These are phyloP conservation scores for Heterocephalus glaber DNA, from an alignment of 2,113 vertebrate genomes.

Conservation along the genomic window DNA sequence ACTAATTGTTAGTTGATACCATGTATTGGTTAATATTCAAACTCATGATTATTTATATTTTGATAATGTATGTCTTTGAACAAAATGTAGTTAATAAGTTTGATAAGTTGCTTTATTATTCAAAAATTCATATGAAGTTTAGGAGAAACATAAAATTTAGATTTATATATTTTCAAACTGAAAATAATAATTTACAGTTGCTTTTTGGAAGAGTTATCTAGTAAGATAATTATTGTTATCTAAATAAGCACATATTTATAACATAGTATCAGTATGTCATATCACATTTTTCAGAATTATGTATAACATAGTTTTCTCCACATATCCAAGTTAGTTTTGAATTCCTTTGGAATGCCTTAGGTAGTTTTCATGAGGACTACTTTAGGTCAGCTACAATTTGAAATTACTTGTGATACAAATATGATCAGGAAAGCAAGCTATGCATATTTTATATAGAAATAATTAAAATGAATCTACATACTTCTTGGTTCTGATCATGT, in stretches of 20 bases:
- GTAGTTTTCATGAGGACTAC: constrained; percentile 40
- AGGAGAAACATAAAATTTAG: constrained; percentile 36
- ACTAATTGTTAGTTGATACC: constrained; percentile 34
- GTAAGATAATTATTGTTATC: constrained; percentile 8
- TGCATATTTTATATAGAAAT: background rate
- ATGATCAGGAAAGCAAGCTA: background rate
- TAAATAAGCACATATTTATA: constrained; percentile 44
- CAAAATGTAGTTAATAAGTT: constrained; percentile 45
- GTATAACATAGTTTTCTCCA: background rate
- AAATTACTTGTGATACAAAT: constrained; percentile 14
- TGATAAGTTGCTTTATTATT: background rate
- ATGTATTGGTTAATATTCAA: background rate
- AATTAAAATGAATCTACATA: background rate
- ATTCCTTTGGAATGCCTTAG: background rate
- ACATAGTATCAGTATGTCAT: background rate
- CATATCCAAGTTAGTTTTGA: constrained; percentile 4
- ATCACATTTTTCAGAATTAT: background rate
- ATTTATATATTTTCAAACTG: constrained; percentile 38
- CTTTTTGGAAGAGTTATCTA: constrained; percentile 13
- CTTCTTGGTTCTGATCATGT: constrained; percentile 2
- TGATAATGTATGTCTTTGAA: constrained; percentile 20
- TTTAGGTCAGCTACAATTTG: background rate
- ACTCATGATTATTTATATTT: constrained; percentile 51
- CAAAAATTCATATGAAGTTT: constrained; percentile 19
- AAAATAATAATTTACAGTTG: constrained; percentile 47